Percentiles rank a stretch among this genome's conserved stretches.
Evolutionary conservation across 2,797 vertebrate species (phyloP).

Genomic region (Cephalopachus bancanus): DNA sequence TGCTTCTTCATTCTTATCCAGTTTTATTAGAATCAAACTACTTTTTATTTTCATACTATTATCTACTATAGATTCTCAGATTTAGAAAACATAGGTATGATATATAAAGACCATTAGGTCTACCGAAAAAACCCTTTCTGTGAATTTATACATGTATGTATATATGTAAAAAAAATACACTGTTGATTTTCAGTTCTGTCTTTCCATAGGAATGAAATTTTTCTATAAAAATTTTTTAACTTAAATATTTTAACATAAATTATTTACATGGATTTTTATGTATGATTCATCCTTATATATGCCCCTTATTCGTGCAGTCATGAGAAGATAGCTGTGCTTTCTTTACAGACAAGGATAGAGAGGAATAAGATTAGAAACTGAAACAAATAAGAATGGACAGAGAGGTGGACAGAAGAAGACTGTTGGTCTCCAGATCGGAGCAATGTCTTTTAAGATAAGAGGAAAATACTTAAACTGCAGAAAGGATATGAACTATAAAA

Average conservation of each 20-base stretch:
- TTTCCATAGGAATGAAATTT: constrained; percentile 74
- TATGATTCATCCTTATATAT: constrained; percentile 67
- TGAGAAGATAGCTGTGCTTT: constrained; percentile 50
- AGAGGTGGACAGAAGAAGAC: not conserved
- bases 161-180: constrained; percentile 69
- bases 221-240: constrained; percentile 67
- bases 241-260: constrained; percentile 79
- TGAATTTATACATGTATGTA: constrained; percentile 73
- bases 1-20: constrained; percentile 59
- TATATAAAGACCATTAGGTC: constrained; percentile 60
- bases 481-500: not conserved
- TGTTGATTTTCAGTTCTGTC: constrained; percentile 74
- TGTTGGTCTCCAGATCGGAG: constrained; percentile 12
- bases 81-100: constrained; percentile 57
- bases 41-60: constrained; percentile 77
- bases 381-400: not conserved
- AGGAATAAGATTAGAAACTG: not conserved
- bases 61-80: constrained; percentile 63
- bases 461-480: not conserved
- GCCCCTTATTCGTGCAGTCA: constrained; percentile 63
- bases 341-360: not conserved
- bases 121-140: constrained; percentile 65
- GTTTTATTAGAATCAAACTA: constrained; percentile 64
- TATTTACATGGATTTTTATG: constrained; percentile 70
- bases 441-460: not conserved